A percentile compares a stretch with the other conserved stretches of the same genome.
These are phyloP conservation scores for Tachyglossus aculeatus DNA, from an alignment of 2,797 vertebrate species.

Conservation along the genomic window DNA sequence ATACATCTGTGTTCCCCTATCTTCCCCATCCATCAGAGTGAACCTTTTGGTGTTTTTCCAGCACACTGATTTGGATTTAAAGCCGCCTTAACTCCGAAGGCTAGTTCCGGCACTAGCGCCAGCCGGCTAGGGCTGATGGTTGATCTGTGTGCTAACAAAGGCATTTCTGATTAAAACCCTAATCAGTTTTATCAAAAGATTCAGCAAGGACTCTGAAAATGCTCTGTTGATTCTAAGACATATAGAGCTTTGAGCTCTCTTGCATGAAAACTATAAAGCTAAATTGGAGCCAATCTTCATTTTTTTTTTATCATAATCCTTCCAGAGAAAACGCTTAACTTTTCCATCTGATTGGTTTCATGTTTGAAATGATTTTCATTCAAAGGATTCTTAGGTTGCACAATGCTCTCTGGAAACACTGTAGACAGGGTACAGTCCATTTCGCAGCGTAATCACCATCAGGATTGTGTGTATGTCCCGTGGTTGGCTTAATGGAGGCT, in stretches of 20 bases:
- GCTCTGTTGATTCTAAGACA: slow-evolving; percentile 6
- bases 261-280: not conserved
- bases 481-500: too few species aligned
- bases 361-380: not conserved
- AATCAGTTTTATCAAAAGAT: slow-evolving; percentile 25
- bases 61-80: not conserved
- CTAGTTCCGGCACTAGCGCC: not conserved
- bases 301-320: not conserved
- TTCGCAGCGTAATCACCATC: too few species aligned
- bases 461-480: too few species aligned
- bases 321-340: not conserved
- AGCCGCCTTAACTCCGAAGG: not conserved
- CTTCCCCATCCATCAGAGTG: not conserved
- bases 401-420: too few species aligned
- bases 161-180: not conserved
- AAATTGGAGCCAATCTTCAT: not conserved
- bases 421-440: too few species aligned
- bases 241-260: not conserved
- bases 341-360: not conserved
- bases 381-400: too few species aligned
- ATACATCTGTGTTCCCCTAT: not conserved
- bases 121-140: not conserved
- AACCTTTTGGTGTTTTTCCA: not conserved
- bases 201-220: slow-evolving; percentile 36
- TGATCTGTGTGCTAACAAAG: slow-evolving; percentile 4